phyloP scores from a whole-genome alignment of 2,888 invertebrate species.

The Andrena fulva region DNA sequence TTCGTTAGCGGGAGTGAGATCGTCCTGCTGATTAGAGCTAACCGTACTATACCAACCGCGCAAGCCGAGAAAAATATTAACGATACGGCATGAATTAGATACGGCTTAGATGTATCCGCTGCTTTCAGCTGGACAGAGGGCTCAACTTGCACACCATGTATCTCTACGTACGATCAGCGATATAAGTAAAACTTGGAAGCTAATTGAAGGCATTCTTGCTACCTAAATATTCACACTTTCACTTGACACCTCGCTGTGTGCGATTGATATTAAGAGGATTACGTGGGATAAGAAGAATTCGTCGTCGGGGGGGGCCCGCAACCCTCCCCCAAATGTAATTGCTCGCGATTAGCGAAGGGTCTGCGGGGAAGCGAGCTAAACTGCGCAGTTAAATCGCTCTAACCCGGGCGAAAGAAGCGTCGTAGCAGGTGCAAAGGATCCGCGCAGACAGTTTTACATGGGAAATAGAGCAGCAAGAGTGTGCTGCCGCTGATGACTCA shows the following conservation, averaged over 20 bases:
- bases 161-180: background rate
- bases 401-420: background rate
- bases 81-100: background rate
- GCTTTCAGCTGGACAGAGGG: background rate
- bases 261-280: too few species aligned
- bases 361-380: constrained; percentile 14
- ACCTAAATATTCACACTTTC: too few species aligned
- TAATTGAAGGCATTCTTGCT: too few species aligned
- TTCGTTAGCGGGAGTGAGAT: constrained; percentile 65
- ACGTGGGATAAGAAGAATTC: too few species aligned
- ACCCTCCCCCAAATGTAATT: too few species aligned
- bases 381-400: constrained; percentile 39
- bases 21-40: constrained; percentile 37
- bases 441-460: constrained; percentile 51
- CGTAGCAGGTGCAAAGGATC: constrained; percentile 62
- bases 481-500: constrained; percentile 62
- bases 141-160: background rate
- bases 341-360: background rate
- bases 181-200: too few species aligned
- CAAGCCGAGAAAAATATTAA: constrained; percentile 14
- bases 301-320: too few species aligned
- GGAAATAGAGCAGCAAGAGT: constrained; percentile 64
- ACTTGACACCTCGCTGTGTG: too few species aligned
- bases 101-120: background rate
- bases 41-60: constrained; percentile 23